phyloP scores from a whole-genome alignment of 2,113 vertebrate genomes.

The Mastomys natalensis region DNA sequence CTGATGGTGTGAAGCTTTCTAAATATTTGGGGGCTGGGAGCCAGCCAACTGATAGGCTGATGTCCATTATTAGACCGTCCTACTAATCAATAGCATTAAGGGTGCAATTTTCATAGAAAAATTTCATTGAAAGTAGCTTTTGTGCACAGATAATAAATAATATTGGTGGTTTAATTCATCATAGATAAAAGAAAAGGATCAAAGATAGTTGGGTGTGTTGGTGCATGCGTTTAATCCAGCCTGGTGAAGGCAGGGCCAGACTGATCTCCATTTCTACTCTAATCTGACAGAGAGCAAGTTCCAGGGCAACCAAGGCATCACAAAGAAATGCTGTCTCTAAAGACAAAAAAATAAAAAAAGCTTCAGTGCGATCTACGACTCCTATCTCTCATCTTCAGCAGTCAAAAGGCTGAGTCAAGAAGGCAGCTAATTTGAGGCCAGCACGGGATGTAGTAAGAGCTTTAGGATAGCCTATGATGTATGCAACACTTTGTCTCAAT shows the following conservation, averaged over 20 bases:
- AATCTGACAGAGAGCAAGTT: not conserved
- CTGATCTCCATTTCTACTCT: not conserved
- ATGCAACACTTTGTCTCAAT: not conserved
- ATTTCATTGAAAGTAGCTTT: not conserved
- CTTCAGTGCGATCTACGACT: not conserved
- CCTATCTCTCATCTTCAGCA: not conserved
- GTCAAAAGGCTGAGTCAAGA: not conserved
- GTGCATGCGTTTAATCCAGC: not conserved
- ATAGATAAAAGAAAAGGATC: not conserved
- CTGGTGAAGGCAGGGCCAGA: not conserved
- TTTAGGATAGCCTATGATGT: not conserved
- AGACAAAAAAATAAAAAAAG: not conserved
- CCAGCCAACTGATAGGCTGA: not conserved
- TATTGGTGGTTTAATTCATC: not conserved
- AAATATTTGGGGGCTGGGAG: slow-evolving; percentile 54
- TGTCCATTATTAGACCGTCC: not conserved
- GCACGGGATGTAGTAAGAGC: not conserved
- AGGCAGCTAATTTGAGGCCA: not conserved
- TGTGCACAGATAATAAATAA: not conserved
- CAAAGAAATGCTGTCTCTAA: not conserved
- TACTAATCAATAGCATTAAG: not conserved
- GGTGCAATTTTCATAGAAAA: not conserved
- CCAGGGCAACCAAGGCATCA: fast-evolving
- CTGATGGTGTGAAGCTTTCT: not conserved
- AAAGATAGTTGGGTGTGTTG: not conserved